These are phyloP conservation scores for Dromius quadrimaculatus DNA, from an alignment of 2,888 invertebrate genomes.

Conservation along the genomic window DNA sequence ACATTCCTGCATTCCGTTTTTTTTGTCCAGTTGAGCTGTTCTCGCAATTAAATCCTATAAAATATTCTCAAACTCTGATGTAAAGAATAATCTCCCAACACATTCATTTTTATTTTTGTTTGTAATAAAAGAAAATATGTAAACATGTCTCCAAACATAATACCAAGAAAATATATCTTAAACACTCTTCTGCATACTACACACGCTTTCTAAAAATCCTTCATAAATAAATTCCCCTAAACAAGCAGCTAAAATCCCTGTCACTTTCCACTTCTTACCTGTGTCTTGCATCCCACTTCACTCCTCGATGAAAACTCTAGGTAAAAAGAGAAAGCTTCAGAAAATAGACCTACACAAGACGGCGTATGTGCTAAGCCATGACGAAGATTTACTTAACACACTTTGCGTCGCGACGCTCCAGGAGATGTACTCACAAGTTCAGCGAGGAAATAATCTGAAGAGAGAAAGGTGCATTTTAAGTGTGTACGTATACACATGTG, in stretches of 20 bases:
- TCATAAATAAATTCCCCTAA: constrained; percentile 35
- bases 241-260: constrained; percentile 36
- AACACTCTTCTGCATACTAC: constrained; percentile 15
- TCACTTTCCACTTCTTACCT: constrained; percentile 32
- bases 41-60: too few relatives aligned
- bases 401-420: background rate
- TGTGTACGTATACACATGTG: background rate
- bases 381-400: constrained; percentile 34
- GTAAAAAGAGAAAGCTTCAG: constrained; percentile 3
- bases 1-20: constrained; percentile 13
- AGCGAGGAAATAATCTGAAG: background rate
- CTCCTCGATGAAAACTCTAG: background rate
- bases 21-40: too few relatives aligned
- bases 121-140: constrained; percentile 2
- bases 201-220: constrained; percentile 24
- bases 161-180: constrained; percentile 12
- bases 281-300: background rate
- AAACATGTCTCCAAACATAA: constrained; percentile 13
- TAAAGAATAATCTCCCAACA: too few relatives aligned
- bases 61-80: too few relatives aligned
- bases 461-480: background rate
- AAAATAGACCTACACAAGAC: constrained; percentile 12
- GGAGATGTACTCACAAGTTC: background rate
- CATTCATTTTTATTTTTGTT: background rate
- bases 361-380: constrained; percentile 26